Conservation (phyloP, 2,797 vertebrate genomes). For the Astyanax mexicanus region DNA sequence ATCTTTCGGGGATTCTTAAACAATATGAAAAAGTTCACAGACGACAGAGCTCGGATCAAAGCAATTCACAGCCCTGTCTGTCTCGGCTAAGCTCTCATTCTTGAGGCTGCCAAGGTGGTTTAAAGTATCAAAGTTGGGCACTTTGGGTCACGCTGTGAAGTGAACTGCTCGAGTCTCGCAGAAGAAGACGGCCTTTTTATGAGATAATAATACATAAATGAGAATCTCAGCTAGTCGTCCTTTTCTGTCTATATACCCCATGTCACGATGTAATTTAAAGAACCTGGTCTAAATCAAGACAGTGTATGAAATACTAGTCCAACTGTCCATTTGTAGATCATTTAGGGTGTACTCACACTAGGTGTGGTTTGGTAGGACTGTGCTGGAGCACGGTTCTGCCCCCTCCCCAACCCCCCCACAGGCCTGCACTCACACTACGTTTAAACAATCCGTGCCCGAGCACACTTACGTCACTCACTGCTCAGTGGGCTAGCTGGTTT, state of each 20-base stretch:
- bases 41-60: background rate
- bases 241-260: background rate
- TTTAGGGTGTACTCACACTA: no score
- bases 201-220: background rate
- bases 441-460: no score
- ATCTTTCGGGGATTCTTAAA: background rate
- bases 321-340: background rate
- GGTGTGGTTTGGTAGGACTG: no score
- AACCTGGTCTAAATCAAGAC: background rate
- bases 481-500: no score
- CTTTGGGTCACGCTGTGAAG: background rate
- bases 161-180: background rate
- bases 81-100: background rate
- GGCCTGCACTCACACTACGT: no score
- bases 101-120: background rate
- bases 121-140: background rate
- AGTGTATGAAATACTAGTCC: background rate
- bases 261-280: background rate
- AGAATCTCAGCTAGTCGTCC: background rate
- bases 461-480: no score
- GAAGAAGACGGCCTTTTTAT: background rate
- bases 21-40: conserved; percentile 12
- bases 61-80: background rate
- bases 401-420: no score
- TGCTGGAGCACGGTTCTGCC: no score